Percentiles rank a stretch among this genome's conserved stretches.
Conservation (phyloP, 64 coral and sea anemone genomes). For the Catalaphyllia jardinei region DNA sequence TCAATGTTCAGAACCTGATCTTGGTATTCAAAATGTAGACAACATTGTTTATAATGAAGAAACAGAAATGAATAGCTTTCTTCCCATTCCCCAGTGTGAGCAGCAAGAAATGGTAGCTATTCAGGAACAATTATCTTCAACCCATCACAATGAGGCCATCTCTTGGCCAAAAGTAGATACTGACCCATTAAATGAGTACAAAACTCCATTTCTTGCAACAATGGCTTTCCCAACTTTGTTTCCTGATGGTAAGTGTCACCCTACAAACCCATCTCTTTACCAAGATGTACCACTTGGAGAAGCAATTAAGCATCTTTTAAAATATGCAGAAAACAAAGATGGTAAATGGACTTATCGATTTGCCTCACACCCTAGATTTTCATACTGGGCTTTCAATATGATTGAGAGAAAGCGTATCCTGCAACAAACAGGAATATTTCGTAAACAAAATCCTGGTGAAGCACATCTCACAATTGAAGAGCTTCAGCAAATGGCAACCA, state of each 20-base stretch:
- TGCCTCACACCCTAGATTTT: slow-evolving; percentile 30
- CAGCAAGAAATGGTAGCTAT: slow-evolving; percentile 52
- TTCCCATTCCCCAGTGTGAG: slow-evolving; percentile 43
- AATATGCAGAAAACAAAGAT: slow-evolving; percentile 38
- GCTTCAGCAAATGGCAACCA: slow-evolving; percentile 12
- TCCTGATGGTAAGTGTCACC: slow-evolving; percentile 55
- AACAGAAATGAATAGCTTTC: slow-evolving; percentile 44
- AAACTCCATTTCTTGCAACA: slow-evolving; percentile 48
- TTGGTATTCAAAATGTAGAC: neutral
- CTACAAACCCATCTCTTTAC: slow-evolving; percentile 40
- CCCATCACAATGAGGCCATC: neutral
- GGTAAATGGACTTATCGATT: slow-evolving; percentile 18
- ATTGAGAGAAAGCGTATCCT: too few species aligned
- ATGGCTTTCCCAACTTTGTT: slow-evolving; percentile 45
- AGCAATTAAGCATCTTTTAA: slow-evolving; percentile 67
- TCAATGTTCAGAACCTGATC: neutral
- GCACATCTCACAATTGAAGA: too few species aligned
- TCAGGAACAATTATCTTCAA: slow-evolving; percentile 26
- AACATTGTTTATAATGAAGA: slow-evolving; percentile 23
- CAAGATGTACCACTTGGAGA: slow-evolving; percentile 59
- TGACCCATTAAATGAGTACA: slow-evolving; percentile 63
- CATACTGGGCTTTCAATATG: too few species aligned
- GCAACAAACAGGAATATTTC: slow-evolving; percentile 34
- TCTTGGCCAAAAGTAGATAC: slow-evolving; percentile 47
- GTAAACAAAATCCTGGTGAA: slow-evolving; percentile 45